Conservation (phyloP, 2,888 invertebrate genomes). For the Hyles lineata region DNA sequence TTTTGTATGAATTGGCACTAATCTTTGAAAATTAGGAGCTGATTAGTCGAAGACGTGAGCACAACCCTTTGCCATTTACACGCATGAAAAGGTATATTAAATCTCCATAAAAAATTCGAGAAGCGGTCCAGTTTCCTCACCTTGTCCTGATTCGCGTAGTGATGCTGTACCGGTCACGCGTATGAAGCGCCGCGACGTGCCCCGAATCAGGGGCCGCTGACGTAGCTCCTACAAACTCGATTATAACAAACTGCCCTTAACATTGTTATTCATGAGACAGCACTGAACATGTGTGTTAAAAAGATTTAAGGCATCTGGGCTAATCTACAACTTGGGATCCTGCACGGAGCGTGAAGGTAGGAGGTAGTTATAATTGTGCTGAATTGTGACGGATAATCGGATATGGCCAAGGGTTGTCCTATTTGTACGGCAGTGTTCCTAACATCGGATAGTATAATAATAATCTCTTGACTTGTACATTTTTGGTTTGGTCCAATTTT, state of each 20-base stretch:
- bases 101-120: not conserved
- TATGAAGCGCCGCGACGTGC: constrained; percentile 38
- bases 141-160: not conserved
- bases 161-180: constrained; percentile 35
- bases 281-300: not conserved
- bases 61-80: not conserved
- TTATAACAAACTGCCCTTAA: constrained; percentile 21
- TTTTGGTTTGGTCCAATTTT: no score
- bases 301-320: not conserved
- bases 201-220: constrained; percentile 34
- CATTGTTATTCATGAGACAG: constrained; percentile 12
- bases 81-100: not conserved
- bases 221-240: constrained; percentile 20
- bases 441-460: no score
- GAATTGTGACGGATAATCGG: no score
- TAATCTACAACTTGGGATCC: not conserved
- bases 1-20: no score
- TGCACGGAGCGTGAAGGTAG: no score
- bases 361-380: no score
- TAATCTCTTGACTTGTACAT: no score
- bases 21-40: not conserved
- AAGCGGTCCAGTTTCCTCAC: not conserved
- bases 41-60: not conserved
- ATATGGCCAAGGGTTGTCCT: no score
- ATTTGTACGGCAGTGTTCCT: no score